A percentile compares a stretch with the other conserved stretches of the same genome.
These are phyloP conservation scores for Sebastes goodei DNA, from an alignment of 2,797 vertebrate species.

Conservation along the genomic window DNA sequence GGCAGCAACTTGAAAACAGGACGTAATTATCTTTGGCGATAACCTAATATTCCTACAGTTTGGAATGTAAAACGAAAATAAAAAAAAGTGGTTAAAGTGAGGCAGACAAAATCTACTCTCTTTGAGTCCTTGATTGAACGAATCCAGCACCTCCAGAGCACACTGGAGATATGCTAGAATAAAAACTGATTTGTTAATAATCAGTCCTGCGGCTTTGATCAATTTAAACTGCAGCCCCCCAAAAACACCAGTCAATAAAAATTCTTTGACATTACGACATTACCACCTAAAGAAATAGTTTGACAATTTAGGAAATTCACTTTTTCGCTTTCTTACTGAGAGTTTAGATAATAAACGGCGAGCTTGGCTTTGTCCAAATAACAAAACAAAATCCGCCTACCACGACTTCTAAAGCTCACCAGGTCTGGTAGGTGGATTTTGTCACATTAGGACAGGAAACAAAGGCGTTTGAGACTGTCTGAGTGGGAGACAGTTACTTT, in stretches of 20 bases:
- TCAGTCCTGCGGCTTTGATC: conserved; percentile 14
- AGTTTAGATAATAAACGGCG: background rate
- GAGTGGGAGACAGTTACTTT: too few relatives aligned
- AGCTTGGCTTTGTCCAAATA: too few relatives aligned
- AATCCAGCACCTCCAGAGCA: conserved; percentile 13
- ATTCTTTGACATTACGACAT: background rate
- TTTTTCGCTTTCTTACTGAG: background rate
- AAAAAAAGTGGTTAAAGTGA: conserved; percentile 16
- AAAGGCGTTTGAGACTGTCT: too few relatives aligned
- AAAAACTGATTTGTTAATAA: background rate
- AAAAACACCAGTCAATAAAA: background rate
- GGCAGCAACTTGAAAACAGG: conserved; percentile 46
- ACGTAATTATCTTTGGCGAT: conserved; percentile 75
- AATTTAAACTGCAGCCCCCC: background rate
- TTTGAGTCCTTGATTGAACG: conserved; percentile 10
- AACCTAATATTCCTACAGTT: conserved; percentile 54
- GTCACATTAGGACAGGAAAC: too few relatives aligned
- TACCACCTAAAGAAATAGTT: background rate
- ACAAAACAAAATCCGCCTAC: too few relatives aligned
- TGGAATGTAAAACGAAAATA: conserved; percentile 56
- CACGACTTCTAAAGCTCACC: too few relatives aligned
- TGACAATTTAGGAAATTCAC: background rate
- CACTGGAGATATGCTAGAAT: background rate
- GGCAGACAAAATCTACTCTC: background rate
- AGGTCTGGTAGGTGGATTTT: too few relatives aligned